These are phyloP conservation scores for Lerema accius DNA, from an alignment of 1,140 invertebrate genomes.

Conservation along the genomic window DNA sequence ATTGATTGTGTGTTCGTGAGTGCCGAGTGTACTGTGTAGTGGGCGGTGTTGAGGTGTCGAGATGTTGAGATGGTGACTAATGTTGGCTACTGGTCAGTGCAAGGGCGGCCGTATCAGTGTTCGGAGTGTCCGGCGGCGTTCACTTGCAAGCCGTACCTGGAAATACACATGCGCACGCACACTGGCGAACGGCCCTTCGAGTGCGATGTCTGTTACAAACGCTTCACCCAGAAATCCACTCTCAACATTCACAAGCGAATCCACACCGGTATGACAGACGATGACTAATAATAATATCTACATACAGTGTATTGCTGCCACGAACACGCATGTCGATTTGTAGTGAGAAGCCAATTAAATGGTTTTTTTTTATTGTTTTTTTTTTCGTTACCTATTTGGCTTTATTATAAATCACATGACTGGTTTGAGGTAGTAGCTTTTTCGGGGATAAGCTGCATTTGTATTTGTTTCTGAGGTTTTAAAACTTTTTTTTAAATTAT, in stretches of 20 bases:
- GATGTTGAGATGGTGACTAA: constrained; percentile 36
- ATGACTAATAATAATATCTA: constrained; percentile 9
- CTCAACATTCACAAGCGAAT: constrained; percentile 91
- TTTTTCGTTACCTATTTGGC: neutral
- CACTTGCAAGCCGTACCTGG: constrained; percentile 86
- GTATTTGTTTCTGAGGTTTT: neutral
- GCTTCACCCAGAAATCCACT: constrained; percentile 89
- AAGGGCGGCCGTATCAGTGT: constrained; percentile 85
- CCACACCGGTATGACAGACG: constrained; percentile 85
- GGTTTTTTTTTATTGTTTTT: neutral
- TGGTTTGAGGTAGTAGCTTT: constrained; percentile 22
- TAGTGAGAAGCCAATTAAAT: constrained; percentile 1
- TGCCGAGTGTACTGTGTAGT: constrained; percentile 35
- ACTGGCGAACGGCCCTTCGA: constrained; percentile 89
- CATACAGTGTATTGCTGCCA: constrained; percentile 13
- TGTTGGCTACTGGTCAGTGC: constrained; percentile 57
- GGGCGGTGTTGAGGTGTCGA: constrained; percentile 27
- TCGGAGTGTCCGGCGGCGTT: constrained; percentile 85
- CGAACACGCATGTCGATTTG: constrained; percentile 20
- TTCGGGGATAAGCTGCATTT: constrained; percentile 15
- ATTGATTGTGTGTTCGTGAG: constrained; percentile 36
- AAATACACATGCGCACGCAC: constrained; percentile 90
- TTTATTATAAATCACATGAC: constrained; percentile 24
- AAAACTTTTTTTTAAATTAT: too few species aligned
- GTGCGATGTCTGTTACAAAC: constrained; percentile 87